Base-by-base conservation (phyloP, 2,113 vertebrate species). In the Trematomus loennbergii region DNA sequence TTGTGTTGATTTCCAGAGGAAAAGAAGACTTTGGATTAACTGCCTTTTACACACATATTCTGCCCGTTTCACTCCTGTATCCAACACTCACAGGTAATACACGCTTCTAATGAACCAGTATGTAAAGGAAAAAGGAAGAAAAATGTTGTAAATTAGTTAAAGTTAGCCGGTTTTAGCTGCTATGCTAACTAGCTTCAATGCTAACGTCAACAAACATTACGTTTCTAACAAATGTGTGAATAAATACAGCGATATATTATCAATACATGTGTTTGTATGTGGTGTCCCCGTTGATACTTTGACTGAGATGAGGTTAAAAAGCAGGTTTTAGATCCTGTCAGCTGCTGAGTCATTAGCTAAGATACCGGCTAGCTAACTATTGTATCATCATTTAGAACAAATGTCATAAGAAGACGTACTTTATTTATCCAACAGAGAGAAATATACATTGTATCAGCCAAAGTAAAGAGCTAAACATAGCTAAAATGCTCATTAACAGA, bases 301-400 rank as follows among this genome's bases (percentile, higher is more conserved):
- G 7, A 8, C 17, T 63, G 13, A 46, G 12, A 61, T 3, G 25
- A 15, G n/a, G 49, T 40, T n/a, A 16, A 67, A 43, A 18, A 3
- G 9, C 48, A 40, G 10, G 13, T 3, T 79, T 75, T 74, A 29
- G 20, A 4, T 18, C 4, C 17, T 84, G 82, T 71, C 80, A 91
- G 89, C 87, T 94, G 94, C 94, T 95, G 94, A 95, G 93, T 95
- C 94, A 95, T 92, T 79, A 92, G 93, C 91, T 79, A 59, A 84
- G 72, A 77, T 78, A 88, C 87, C 88, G 83, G 81, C 74, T 75
- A 88, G 88, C 91, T 87, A 88, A 87, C 89, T 82, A 89, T 90
- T 89, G 90, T 92, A 86, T 74, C 43, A 20, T 13, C n/a, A 9
- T 40, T 40, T 40, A 9, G 36, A 40, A 40, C 36, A 8, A 40